Evolutionary conservation across 1,140 invertebrate genomes (phyloP).

Genomic region (Drosophila guanche): DNA sequence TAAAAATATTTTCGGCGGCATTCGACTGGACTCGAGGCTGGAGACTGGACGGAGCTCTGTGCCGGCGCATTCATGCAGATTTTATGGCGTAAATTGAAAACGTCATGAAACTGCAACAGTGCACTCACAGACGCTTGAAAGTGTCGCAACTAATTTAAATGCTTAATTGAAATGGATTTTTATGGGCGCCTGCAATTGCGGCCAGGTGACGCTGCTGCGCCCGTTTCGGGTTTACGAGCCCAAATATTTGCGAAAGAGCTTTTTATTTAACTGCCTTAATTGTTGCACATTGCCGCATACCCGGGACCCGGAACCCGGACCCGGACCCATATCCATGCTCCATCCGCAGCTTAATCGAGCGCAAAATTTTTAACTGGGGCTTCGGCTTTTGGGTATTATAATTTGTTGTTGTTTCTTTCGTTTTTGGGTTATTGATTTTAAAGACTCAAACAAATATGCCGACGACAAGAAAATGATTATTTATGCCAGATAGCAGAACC

Average conservation of each 20-base stretch:
- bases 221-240: slow-evolving; percentile 26
- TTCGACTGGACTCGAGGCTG: slow-evolving; percentile 2
- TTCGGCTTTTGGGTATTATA: slow-evolving; percentile 26
- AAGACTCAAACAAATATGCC: slow-evolving; percentile 44
- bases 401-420: slow-evolving; percentile 31
- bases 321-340: slow-evolving; percentile 14
- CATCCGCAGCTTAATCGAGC: slow-evolving; percentile 64
- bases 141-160: slow-evolving; percentile 83
- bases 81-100: slow-evolving; percentile 82
- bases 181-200: slow-evolving; percentile 70
- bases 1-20: slow-evolving; percentile 71
- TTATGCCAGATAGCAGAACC: slow-evolving; percentile 57
- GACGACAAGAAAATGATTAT: slow-evolving; percentile 33
- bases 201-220: slow-evolving; percentile 50
- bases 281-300: slow-evolving; percentile 54
- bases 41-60: slow-evolving; percentile 26
- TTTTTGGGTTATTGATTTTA: slow-evolving; percentile 66
- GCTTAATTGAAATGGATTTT: slow-evolving; percentile 83
- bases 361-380: slow-evolving; percentile 57
- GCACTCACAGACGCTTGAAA: slow-evolving; percentile 46
- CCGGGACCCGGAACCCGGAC: neutral
- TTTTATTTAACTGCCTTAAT: slow-evolving; percentile 81
- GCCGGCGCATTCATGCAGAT: slow-evolving; percentile 78
- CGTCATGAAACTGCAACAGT: slow-evolving; percentile 76
- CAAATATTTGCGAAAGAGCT: slow-evolving; percentile 76